These are phyloP conservation scores for Zophobas atratus DNA, from an alignment of 1,140 invertebrate species.

Conservation along the genomic window DNA sequence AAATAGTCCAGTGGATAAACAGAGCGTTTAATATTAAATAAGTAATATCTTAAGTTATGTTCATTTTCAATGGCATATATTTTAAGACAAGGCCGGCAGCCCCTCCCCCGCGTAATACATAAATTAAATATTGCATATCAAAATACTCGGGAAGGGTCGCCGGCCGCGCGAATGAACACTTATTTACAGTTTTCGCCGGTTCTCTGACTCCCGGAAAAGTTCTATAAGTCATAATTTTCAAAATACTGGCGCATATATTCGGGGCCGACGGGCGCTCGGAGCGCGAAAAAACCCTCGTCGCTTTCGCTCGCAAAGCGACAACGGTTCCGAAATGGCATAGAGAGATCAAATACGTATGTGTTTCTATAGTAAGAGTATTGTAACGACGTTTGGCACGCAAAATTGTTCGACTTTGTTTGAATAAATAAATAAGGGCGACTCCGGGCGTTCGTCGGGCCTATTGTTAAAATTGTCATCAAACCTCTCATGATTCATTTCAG, in stretches of 20 bases:
- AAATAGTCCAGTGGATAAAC: conserved; percentile 45
- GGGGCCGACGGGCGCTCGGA: conserved; percentile 14
- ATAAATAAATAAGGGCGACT: background rate
- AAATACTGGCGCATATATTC: conserved; percentile 55
- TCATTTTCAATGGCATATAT: conserved; percentile 40
- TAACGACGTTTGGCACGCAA: conserved; percentile 57
- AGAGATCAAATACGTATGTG: conserved; percentile 48
- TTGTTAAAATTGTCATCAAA: conserved; percentile 46
- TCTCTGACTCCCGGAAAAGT: conserved; percentile 10
- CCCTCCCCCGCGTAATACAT: conserved; percentile 24
- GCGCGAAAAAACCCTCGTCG: conserved; percentile 47
- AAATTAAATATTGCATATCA: conserved; percentile 45
- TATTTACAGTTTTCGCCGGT: conserved; percentile 38
- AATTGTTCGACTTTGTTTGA: conserved; percentile 21
- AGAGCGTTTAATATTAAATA: conserved; percentile 44
- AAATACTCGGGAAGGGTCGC: conserved; percentile 21
- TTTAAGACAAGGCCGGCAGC: conserved; percentile 13
- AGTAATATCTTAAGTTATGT: conserved; percentile 43
- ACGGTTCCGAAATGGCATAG: conserved; percentile 37
- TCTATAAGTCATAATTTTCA: conserved; percentile 51
- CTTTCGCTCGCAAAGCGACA: background rate
- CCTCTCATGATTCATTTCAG: conserved; percentile 41
- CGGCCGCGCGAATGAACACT: conserved; percentile 39
- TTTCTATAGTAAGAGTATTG: conserved; percentile 44
- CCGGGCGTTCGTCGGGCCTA: background rate